These are phyloP conservation scores for Rhizomys pruinosus DNA, from an alignment of 2,113 vertebrate genomes.

Conservation along the genomic window DNA sequence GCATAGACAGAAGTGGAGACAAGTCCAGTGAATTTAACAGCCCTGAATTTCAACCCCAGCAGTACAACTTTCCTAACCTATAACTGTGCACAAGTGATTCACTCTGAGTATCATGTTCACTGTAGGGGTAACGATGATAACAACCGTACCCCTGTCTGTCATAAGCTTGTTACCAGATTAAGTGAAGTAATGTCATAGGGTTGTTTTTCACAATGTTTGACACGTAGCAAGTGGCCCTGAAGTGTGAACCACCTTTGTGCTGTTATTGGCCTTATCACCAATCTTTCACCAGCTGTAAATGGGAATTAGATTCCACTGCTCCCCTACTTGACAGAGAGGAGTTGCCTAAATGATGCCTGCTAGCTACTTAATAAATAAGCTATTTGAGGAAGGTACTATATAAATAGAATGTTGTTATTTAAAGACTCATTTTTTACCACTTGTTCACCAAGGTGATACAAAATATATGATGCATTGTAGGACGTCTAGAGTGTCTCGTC, in stretches of 20 bases:
- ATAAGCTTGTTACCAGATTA: background rate
- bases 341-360: background rate
- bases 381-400: background rate
- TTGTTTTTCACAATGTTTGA: background rate
- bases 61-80: background rate
- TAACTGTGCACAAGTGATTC: background rate
- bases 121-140: background rate
- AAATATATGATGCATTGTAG: background rate
- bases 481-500: background rate
- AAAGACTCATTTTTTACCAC: constrained; percentile 1
- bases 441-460: background rate
- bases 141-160: background rate
- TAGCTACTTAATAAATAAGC: background rate
- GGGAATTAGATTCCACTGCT: background rate
- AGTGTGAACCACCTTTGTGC: background rate
- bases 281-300: constrained; percentile 13
- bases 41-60: background rate
- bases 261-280: background rate
- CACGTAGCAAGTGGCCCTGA: background rate
- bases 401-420: constrained; percentile 46
- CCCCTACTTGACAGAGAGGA: background rate
- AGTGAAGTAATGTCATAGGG: background rate
- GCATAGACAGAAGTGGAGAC: background rate
- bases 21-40: background rate
- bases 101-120: background rate